Evolutionary conservation across 2,113 vertebrate genomes (phyloP).

Genomic region (Bubo blakistoni): DNA sequence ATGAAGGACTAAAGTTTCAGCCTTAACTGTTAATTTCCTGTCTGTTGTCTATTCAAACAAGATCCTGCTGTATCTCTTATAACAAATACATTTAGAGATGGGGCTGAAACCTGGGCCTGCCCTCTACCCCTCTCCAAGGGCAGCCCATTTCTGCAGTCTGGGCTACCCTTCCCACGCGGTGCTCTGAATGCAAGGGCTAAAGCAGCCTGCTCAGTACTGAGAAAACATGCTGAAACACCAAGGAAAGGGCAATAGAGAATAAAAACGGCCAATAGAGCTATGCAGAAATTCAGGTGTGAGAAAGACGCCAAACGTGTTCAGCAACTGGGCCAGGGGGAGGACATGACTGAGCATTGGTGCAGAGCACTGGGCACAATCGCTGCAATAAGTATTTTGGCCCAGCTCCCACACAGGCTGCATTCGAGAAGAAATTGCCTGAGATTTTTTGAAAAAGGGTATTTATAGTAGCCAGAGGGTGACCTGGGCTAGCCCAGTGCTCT

Average conservation of each 20-base stretch:
- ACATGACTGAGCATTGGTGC: fast-evolving
- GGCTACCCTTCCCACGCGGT: background rate
- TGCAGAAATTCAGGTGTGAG: background rate
- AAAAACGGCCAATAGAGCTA: background rate
- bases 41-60: slow-evolving; percentile 44
- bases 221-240: fast-evolving
- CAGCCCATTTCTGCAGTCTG: background rate
- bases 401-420: background rate
- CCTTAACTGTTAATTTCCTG: slow-evolving; percentile 62
- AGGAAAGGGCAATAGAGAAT: background rate
- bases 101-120: background rate
- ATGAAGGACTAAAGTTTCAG: slow-evolving; percentile 40
- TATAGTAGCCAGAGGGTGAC: background rate
- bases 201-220: background rate
- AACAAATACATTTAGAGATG: background rate
- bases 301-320: background rate
- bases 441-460: background rate
- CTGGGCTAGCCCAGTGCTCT: background rate
- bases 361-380: background rate
- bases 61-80: slow-evolving; percentile 15
- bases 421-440: background rate
- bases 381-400: background rate
- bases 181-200: background rate
- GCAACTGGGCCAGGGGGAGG: background rate
- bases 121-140: background rate